Evolutionary conservation across 2,113 vertebrate species (phyloP), one percentile per base, ranked within the genome.

Genomic region (Colistium nudipinnis): DNA sequence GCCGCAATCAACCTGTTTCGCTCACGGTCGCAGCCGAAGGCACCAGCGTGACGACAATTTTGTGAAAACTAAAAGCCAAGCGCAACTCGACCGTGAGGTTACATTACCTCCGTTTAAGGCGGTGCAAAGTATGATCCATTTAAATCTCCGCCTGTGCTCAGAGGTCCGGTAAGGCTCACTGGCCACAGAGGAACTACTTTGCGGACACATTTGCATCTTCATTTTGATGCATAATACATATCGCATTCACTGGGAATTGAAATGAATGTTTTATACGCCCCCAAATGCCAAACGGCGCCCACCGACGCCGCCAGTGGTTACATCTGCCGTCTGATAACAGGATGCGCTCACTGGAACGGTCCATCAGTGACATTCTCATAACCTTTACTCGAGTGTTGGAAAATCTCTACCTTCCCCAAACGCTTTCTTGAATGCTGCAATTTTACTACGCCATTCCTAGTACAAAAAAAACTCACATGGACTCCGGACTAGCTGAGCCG

Each of bases 171-270:
- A 14, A 60, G 56, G 25, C 47, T 53, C 35, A 4, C 4, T 10
- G 13, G 27, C 56, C 30, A 71, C 59, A 41, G 3, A 57, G 44
- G 59, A 35, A 11, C 7, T 48, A 59, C 62, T 52, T 51, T 56
- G 19, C 49, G 53, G 36, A 57, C 62, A 28, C 4, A 25, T 68
- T 65, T 57, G 38, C 54, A 41, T 74, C 65, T 51, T 77, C 47
- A 43, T 52, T 70, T 78, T 69, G 31, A 78, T 64, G 63, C 38
- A 47, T 57, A 10, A 49, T 83, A 53, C 80, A 86, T 74, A 49
- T 74, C 70, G 13, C 1, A 82, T 70, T 57, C n/a, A 13, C 16
- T 64, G 65, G 62, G 73, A 80, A 47, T 82, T 65, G n/a, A 10
- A 48, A 72, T 80, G 1, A 75, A 74, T 74, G 36, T 65, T 71